phyloP scores from a whole-genome alignment of 2,113 vertebrate species.

The Trochalopteron elliotii region DNA sequence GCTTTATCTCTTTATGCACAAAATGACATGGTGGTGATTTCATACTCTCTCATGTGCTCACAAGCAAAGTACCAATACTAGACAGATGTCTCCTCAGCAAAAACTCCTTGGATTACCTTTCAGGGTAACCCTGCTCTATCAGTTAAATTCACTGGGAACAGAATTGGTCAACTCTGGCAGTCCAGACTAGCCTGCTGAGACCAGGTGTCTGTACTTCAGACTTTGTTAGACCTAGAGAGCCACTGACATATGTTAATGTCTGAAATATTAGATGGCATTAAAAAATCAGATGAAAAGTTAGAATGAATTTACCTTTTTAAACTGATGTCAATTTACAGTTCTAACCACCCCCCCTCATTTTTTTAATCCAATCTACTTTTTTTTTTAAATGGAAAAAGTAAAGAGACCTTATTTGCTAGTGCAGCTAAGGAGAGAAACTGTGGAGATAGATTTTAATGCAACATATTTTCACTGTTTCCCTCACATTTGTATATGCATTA shows the following conservation, averaged over 20 bases:
- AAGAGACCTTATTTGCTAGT: background rate
- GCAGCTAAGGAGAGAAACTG: background rate
- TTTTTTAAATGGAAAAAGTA: background rate
- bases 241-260: background rate
- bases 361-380: background rate
- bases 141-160: background rate
- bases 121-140: background rate
- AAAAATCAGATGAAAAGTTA: background rate
- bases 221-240: background rate
- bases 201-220: background rate
- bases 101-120: background rate
- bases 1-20: background rate
- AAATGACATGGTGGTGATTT: rapidly evolving
- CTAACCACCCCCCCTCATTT: rapidly evolving
- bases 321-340: background rate
- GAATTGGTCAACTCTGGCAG: background rate
- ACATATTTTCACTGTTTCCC: background rate
- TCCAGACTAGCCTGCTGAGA: background rate
- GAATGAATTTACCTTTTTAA: background rate
- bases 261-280: background rate
- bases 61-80: background rate
- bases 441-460: background rate
- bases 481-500: rapidly evolving
- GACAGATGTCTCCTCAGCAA: background rate
- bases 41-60: background rate